phyloP scores from a whole-genome alignment of 2,113 vertebrate species.

The Elaphurus davidianus region DNA sequence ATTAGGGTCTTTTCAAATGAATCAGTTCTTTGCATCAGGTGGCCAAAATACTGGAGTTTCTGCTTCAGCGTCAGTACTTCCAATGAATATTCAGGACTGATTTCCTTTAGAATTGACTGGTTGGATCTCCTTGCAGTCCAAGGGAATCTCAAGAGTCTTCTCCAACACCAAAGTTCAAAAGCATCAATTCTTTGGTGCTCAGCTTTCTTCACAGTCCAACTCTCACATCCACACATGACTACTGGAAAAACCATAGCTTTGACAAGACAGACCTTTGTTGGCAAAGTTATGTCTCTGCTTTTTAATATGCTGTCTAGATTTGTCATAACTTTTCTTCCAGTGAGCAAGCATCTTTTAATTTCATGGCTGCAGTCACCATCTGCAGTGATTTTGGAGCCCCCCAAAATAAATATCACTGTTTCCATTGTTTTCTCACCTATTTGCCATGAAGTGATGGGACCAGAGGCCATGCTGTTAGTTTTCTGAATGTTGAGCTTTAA shows the following conservation, averaged over 20 bases:
- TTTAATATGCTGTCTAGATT: not conserved
- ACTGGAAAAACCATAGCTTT: not conserved
- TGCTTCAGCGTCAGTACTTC: not conserved
- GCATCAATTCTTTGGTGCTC: accelerated
- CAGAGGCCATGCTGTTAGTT: not conserved
- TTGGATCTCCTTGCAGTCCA: not conserved
- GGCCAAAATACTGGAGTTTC: not conserved
- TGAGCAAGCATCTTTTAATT: not conserved
- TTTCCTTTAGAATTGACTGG: not conserved
- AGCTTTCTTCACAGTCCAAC: not conserved
- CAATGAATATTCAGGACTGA: not conserved
- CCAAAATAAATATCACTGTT: not conserved
- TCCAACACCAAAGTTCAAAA: not conserved
- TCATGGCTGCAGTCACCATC: not conserved
- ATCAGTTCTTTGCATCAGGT: not conserved
- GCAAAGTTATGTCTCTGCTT: not conserved
- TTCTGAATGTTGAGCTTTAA: not conserved
- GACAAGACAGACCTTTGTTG: not conserved
- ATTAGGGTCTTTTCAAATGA: not conserved
- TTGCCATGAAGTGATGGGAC: not conserved
- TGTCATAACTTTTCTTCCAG: not conserved
- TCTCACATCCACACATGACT: not conserved
- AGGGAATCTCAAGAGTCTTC: not conserved
- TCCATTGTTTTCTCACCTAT: not conserved
- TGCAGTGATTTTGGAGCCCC: not conserved